A percentile compares a stretch with the other conserved stretches of the same genome.
Evolutionary conservation across 2,797 vertebrate genomes (phyloP).

Genomic region (Sandelia bainsii): DNA sequence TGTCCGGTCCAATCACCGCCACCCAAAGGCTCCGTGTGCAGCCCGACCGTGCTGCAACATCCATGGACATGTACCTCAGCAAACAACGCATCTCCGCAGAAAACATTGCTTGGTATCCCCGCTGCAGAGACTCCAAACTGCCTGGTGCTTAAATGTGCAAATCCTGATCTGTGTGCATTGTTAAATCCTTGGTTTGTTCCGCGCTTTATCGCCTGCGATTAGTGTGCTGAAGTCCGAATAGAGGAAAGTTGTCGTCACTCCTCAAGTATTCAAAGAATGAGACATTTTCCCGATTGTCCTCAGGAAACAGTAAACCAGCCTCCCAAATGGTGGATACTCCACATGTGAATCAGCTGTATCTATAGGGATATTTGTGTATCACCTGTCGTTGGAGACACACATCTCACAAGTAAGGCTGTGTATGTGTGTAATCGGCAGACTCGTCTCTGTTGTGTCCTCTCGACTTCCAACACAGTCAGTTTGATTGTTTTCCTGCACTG

Average conservation of each 20-base stretch:
- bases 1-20: conserved; percentile 79
- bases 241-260: conserved; percentile 81
- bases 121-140: conserved; percentile 34
- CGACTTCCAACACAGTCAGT: conserved; percentile 67
- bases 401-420: conserved; percentile 18
- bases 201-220: conserved; percentile 20
- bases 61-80: conserved; percentile 60
- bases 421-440: conserved; percentile 45
- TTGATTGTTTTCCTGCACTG: conserved; percentile 71
- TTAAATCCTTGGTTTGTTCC: background rate
- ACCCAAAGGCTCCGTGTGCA: conserved; percentile 70
- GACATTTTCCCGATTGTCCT: conserved; percentile 44
- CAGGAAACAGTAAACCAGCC: conserved; percentile 35
- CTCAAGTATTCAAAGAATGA: conserved; percentile 76
- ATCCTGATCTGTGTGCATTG: conserved; percentile 51
- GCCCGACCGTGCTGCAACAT: conserved; percentile 71
- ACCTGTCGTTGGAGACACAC: conserved; percentile 31
- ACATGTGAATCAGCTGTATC: background rate
- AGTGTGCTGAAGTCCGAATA: conserved; percentile 45
- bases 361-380: background rate
- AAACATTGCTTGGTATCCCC: conserved; percentile 55
- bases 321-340: conserved; percentile 23
- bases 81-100: conserved; percentile 73
- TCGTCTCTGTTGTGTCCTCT: conserved; percentile 67
- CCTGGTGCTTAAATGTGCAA: conserved; percentile 29